A percentile compares a stretch with the other conserved stretches of the same genome.
phyloP scores from a whole-genome alignment of 1,140 invertebrate species.

The Brachionus paranguensis region DNA sequence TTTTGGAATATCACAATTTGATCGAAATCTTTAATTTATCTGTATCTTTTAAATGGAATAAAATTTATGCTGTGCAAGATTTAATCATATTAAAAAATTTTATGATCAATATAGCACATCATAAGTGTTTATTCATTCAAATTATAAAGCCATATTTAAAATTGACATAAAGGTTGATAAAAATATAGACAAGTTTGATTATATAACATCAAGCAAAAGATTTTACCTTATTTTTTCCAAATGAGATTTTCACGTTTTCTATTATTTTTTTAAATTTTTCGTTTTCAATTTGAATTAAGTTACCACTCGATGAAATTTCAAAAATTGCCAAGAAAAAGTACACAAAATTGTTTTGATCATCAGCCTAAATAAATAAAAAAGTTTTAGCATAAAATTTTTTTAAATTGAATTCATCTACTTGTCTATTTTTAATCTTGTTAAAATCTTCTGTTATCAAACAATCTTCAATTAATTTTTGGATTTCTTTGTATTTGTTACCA shows the following conservation, averaged over 20 bases:
- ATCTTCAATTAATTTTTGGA: background rate
- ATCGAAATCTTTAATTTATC: too few relatives aligned
- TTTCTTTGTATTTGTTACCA: background rate
- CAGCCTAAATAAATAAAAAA: background rate
- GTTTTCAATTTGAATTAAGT: background rate
- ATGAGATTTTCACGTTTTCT: background rate
- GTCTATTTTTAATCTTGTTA: background rate
- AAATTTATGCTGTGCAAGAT: background rate
- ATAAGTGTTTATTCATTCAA: too few relatives aligned
- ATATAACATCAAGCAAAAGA: too few relatives aligned
- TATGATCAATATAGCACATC: too few relatives aligned
- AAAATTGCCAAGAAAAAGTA: background rate
- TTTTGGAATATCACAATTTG: too few relatives aligned
- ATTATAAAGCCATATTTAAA: too few relatives aligned
- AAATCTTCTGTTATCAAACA: background rate
- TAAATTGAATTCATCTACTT: background rate
- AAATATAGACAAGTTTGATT: too few relatives aligned
- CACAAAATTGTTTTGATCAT: background rate
- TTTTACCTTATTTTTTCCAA: background rate
- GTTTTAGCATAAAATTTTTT: background rate
- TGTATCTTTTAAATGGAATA: background rate
- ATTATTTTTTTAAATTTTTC: slow-evolving; percentile 15
- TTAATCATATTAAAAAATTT: too few relatives aligned
- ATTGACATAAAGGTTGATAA: too few relatives aligned
- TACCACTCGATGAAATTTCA: background rate